Evolutionary conservation across 2,113 vertebrate species (phyloP).

Genomic region (Morone saxatilis): DNA sequence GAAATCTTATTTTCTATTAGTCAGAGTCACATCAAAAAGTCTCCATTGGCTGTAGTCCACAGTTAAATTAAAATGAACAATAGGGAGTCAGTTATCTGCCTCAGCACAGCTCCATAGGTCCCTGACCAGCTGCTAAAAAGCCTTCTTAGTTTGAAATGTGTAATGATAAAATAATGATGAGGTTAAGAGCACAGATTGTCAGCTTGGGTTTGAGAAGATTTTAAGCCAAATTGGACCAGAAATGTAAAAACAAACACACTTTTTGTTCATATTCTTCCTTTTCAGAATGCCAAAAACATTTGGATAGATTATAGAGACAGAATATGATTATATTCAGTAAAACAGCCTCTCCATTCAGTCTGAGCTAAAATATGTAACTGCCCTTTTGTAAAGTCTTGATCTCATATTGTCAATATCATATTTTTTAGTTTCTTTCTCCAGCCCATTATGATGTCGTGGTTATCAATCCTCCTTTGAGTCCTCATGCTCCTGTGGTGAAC

Average conservation of each 20-base stretch:
- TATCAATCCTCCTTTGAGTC: background rate
- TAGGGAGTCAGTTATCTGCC: background rate
- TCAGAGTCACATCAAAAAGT: background rate
- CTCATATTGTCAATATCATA: background rate
- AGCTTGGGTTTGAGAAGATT: slow-evolving; percentile 20
- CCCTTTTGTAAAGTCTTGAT: background rate
- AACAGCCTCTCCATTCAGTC: background rate
- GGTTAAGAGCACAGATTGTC: slow-evolving; percentile 21
- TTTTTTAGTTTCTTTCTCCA: background rate
- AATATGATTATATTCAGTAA: background rate
- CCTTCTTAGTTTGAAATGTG: slow-evolving; percentile 2
- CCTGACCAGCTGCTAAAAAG: slow-evolving; percentile 24
- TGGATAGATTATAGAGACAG: slow-evolving; percentile 7
- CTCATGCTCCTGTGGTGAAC: slow-evolving; percentile 9
- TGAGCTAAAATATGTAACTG: background rate
- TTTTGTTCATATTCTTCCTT: background rate
- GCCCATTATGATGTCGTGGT: background rate
- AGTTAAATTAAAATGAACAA: slow-evolving; percentile 35
- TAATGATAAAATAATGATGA: slow-evolving; percentile 8
- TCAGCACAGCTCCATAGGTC: slow-evolving; percentile 11
- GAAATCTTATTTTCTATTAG: background rate
- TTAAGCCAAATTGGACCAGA: slow-evolving; percentile 24
- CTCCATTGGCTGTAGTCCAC: background rate
- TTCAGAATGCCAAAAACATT: slow-evolving; percentile 15
- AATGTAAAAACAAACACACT: background rate